Conservation (phyloP, 2,113 vertebrate species). For the Chloropsis cyanopogon region DNA sequence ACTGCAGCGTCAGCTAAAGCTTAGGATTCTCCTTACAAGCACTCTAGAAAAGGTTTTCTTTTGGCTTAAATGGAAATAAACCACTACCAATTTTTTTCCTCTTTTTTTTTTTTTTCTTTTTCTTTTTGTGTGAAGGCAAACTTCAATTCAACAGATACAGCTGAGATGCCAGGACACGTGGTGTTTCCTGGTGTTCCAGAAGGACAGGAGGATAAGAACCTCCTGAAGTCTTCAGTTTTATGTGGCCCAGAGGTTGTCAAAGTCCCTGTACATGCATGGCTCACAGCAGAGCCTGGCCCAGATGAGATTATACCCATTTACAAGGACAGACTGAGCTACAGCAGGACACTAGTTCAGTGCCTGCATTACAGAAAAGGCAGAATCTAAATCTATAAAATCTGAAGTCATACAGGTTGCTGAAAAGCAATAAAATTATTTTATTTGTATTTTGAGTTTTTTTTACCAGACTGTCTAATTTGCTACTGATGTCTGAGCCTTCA, state of each 20-base stretch:
- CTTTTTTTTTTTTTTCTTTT: not conserved
- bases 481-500: not conserved
- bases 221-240: not conserved
- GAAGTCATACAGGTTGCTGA: not conserved
- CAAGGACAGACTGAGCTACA: not conserved
- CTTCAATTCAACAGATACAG: not conserved
- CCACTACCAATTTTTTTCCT: accelerated
- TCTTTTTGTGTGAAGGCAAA: accelerated
- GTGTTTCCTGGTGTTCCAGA: not conserved
- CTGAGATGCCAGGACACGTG: not conserved
- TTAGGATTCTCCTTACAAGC: not conserved
- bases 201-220: not conserved
- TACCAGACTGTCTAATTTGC: not conserved
- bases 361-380: not conserved
- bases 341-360: not conserved
- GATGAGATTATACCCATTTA: not conserved
- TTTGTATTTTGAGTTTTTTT: not conserved
- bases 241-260: not conserved
- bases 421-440: not conserved
- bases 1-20: not conserved
- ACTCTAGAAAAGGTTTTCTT: not conserved
- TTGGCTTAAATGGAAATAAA: not conserved
- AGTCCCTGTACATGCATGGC: accelerated
- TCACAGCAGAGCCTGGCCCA: not conserved
- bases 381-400: not conserved